phyloP scores from a whole-genome alignment of 2,113 vertebrate species.

The Nothocercus julius region DNA sequence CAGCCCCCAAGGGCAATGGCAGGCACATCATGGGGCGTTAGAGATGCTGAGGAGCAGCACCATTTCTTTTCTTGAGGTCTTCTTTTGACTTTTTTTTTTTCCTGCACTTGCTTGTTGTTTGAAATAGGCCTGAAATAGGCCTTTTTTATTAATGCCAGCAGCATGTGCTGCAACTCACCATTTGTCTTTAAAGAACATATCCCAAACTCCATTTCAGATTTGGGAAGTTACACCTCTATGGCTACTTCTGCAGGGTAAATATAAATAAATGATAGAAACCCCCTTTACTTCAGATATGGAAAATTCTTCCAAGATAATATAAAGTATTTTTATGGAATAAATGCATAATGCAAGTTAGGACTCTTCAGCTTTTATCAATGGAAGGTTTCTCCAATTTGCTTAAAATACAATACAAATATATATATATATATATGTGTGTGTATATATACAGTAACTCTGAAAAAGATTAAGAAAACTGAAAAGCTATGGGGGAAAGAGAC shows the following conservation, averaged over 20 bases:
- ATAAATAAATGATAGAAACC: neutral
- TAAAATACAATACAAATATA: neutral
- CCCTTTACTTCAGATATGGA: neutral
- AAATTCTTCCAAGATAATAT: neutral
- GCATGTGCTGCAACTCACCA: neutral
- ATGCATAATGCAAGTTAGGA: neutral
- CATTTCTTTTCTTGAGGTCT: neutral
- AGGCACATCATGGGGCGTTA: neutral
- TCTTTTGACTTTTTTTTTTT: neutral
- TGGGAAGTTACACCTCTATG: neutral
- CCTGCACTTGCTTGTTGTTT: neutral
- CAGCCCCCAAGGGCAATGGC: neutral
- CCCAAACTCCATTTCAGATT: neutral
- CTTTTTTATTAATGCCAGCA: neutral
- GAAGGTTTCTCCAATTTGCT: neutral
- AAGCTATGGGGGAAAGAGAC: neutral
- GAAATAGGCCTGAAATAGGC: neutral
- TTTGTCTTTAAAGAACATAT: neutral
- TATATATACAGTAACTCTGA: neutral
- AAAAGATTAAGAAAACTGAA: neutral
- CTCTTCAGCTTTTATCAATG: neutral
- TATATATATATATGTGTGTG: neutral
- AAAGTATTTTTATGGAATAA: neutral
- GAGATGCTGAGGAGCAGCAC: neutral
- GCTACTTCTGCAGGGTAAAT: neutral